Evolutionary conservation across 2,113 vertebrate genomes (phyloP).

Genomic region (Mormyrus iriodes): DNA sequence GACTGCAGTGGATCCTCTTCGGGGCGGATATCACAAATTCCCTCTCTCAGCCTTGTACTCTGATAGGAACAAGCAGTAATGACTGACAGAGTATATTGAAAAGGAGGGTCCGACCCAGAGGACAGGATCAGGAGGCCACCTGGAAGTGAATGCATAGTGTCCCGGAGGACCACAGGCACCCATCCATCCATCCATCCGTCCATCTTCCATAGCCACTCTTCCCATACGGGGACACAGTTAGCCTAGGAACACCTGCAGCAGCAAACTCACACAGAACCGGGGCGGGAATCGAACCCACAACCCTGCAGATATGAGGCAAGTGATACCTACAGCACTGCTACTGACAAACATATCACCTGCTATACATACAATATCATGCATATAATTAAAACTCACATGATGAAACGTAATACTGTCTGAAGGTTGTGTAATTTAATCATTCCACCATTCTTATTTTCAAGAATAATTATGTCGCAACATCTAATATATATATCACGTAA

Average conservation of each 20-base stretch:
- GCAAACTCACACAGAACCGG: neutral
- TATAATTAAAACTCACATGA: neutral
- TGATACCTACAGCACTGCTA: neutral
- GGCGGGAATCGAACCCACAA: neutral
- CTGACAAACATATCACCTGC: neutral
- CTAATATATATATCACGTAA: neutral
- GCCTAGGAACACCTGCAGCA: neutral
- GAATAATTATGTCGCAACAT: neutral
- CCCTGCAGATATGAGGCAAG: neutral
- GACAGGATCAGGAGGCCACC: neutral
- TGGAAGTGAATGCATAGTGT: neutral
- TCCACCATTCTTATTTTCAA: neutral
- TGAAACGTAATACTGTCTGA: neutral
- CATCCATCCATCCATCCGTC: neutral
- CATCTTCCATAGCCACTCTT: neutral
- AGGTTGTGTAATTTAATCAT: neutral
- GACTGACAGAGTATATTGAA: neutral
- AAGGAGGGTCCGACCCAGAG: neutral
- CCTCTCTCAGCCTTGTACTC: conserved; percentile 71
- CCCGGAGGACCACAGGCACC: neutral
- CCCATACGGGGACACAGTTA: neutral
- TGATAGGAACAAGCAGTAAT: conserved; percentile 23
- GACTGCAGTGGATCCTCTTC: conserved; percentile 67
- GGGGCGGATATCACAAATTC: conserved; percentile 66
- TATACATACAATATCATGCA: neutral